These are phyloP conservation scores for Trisateles emortualis DNA, from an alignment of 2,888 invertebrate genomes.

Conservation along the genomic window DNA sequence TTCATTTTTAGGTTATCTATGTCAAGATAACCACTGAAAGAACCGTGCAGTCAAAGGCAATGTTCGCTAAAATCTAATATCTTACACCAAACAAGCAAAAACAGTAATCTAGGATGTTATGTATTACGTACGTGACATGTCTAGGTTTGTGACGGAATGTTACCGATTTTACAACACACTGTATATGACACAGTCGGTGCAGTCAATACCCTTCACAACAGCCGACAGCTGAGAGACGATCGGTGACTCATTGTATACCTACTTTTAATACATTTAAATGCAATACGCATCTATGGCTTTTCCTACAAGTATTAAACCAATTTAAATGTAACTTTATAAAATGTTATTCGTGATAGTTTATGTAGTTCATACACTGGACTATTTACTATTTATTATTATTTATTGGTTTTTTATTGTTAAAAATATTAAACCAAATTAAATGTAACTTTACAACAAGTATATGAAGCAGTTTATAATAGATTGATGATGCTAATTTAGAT, in stretches of 20 bases:
- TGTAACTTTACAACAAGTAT: no score
- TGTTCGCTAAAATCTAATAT: slow-evolving; percentile 22
- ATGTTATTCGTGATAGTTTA: neutral
- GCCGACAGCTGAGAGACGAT: neutral
- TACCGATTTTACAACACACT: slow-evolving; percentile 59
- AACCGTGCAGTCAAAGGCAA: neutral
- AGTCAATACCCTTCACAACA: slow-evolving; percentile 14
- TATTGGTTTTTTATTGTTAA: no score
- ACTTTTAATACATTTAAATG: neutral
- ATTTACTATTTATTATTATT: no score
- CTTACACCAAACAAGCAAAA: slow-evolving; percentile 43
- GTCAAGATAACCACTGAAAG: no score
- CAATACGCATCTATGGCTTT: neutral
- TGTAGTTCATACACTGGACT: no score
- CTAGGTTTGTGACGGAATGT: slow-evolving; percentile 71
- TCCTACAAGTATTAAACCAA: neutral
- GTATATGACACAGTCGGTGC: slow-evolving; percentile 21
- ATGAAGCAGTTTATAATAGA: no score
- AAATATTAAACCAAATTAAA: neutral
- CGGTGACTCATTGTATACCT: slow-evolving; percentile 11
- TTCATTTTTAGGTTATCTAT: no score
- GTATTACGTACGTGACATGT: slow-evolving; percentile 75
- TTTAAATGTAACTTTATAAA: neutral
- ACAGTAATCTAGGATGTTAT: slow-evolving; percentile 73
- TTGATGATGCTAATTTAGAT: no score